These are phyloP conservation scores for Netelia melanura DNA, from an alignment of 2,888 invertebrate species.

Conservation along the genomic window DNA sequence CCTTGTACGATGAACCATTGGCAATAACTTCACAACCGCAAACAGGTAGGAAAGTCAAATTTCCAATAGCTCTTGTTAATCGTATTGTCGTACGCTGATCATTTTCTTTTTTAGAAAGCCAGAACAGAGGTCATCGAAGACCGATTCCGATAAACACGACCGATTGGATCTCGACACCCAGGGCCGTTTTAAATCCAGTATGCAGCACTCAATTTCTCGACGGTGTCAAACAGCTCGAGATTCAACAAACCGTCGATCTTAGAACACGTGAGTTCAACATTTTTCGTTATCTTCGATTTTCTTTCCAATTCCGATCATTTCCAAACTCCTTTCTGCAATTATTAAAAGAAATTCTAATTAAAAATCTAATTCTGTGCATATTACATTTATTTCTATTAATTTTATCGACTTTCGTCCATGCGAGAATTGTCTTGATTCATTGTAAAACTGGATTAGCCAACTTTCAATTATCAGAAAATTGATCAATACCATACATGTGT, in stretches of 20 bases:
- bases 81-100: not conserved
- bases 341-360: no score
- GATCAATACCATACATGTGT: no score
- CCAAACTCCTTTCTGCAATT: no score
- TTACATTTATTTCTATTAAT: no score
- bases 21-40: constrained; percentile 57
- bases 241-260: constrained; percentile 92
- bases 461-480: no score
- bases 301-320: no score
- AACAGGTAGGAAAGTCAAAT: constrained; percentile 49
- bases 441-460: not conserved
- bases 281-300: constrained; percentile 7
- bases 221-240: constrained; percentile 89
- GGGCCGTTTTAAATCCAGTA: constrained; percentile 88
- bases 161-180: constrained; percentile 87
- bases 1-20: constrained; percentile 46
- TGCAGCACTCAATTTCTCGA: constrained; percentile 90
- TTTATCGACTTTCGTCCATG: no score
- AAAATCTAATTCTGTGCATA: no score
- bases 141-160: constrained; percentile 87
- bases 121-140: constrained; percentile 81
- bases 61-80: not conserved
- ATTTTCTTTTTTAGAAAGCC: constrained; percentile 31
- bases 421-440: not conserved
- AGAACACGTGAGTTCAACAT: constrained; percentile 55